Evolutionary conservation across 64 coral and sea anemone species (phyloP).

Genomic region (Astreopora myriophthalma): DNA sequence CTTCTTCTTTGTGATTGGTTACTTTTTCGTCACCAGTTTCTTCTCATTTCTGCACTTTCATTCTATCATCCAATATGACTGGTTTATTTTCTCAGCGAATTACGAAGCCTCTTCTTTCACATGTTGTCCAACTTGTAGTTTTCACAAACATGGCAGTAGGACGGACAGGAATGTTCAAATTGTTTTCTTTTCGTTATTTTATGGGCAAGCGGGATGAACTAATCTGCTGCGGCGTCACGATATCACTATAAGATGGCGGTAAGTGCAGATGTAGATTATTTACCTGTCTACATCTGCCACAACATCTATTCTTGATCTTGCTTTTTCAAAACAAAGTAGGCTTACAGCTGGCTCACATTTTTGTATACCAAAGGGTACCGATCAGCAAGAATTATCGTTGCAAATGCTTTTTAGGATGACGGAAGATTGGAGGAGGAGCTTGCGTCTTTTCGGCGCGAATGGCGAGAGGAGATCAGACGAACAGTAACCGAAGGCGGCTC

Average conservation of each 20-base stretch:
- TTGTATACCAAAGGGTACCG: not conserved
- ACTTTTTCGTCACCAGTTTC: not conserved
- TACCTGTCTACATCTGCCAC: not conserved
- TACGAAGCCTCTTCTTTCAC: not conserved
- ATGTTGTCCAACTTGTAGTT: not conserved
- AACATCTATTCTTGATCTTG: not conserved
- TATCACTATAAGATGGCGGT: slow-evolving; percentile 89
- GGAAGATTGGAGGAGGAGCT: slow-evolving; percentile 39
- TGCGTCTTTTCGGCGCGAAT: slow-evolving; percentile 63
- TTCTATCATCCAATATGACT: not conserved
- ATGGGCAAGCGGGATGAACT: not conserved
- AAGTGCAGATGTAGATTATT: not conserved
- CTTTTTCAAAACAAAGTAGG: too few species aligned
- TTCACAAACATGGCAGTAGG: slow-evolving; percentile 5
- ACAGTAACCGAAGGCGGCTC: slow-evolving; percentile 17
- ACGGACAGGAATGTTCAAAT: not conserved
- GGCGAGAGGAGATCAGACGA: slow-evolving; percentile 53
- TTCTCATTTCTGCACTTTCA: too few species aligned
- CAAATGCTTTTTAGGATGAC: slow-evolving; percentile 25
- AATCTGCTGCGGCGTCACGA: slow-evolving; percentile 74
- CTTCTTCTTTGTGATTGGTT: slow-evolving; percentile 13
- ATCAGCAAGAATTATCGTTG: not conserved
- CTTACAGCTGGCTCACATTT: not conserved
- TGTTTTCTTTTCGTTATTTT: not conserved
- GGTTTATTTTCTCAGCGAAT: not conserved